Evolutionary conservation across 2,888 invertebrate species (phyloP).

Genomic region (Volucella inanis): DNA sequence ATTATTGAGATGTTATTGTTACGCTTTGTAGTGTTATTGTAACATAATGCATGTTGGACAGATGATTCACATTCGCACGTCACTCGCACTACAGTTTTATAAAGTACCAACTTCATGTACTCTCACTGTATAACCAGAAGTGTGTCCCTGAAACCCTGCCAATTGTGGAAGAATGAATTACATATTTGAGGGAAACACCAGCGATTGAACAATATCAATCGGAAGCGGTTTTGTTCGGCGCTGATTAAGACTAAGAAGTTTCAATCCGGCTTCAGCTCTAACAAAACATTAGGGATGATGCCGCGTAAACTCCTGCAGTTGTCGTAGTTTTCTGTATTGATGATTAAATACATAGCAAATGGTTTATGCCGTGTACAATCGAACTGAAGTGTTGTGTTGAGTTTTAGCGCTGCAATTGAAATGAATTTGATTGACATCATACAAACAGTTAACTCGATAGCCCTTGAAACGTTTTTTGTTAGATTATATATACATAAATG

Average conservation of each 20-base stretch:
- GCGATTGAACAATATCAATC: conserved; percentile 26
- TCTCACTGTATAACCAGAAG: conserved; percentile 58
- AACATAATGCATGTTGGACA: conserved; percentile 40
- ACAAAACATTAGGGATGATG: conserved; percentile 49
- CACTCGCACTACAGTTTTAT: conserved; percentile 53
- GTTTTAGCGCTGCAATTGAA: conserved; percentile 42
- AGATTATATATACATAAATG: background rate
- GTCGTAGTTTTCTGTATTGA: conserved; percentile 14
- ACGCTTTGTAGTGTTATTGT: conserved; percentile 51
- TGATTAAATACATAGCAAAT: conserved; percentile 33
- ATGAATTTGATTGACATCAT: conserved; percentile 67
- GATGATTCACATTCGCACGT: conserved; percentile 56
- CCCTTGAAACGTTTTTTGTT: conserved; percentile 37
- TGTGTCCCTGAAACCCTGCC: conserved; percentile 41
- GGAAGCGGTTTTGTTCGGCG: conserved; percentile 32
- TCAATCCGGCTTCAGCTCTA: conserved; percentile 2
- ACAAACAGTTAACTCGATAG: conserved; percentile 65
- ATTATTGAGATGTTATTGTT: conserved; percentile 69
- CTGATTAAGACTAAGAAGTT: conserved; percentile 20
- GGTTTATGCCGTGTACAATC: conserved; percentile 48
- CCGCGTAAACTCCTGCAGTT: conserved; percentile 8
- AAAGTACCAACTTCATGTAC: conserved; percentile 55
- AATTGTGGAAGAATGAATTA: conserved; percentile 56
- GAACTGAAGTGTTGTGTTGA: conserved; percentile 50
- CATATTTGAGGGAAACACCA: conserved; percentile 26